Evolutionary conservation across 1,140 invertebrate genomes (phyloP), one percentile per base, ranked within the genome.

Genomic region (Formica exsecta): DNA sequence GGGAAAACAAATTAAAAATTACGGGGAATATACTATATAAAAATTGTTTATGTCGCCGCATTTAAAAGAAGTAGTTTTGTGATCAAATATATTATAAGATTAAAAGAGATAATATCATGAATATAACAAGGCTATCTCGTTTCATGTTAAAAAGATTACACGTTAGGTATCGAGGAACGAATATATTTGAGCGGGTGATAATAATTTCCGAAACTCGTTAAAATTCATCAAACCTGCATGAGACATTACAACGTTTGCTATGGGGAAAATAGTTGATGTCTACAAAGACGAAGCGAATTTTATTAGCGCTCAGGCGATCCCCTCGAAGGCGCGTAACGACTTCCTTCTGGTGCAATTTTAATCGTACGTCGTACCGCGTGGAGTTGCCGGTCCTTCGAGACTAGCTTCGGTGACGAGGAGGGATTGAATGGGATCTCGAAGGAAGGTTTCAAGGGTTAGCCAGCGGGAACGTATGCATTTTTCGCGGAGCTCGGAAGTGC

Each of bases 401-500:
- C 73, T 54, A 66, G 36, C 38, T 48, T 51, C 48, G 80, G 74
- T 76, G 86, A 87, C 75, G 73, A 88, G 83, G 88, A 90, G 81
- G 77, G 84, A 83, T 75, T 80, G 59, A 80, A 36, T 68, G 77
- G 83, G 88, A 83, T 90, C 68, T 77, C 75, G 85, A 54, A 91
- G 84, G 68, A 84, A 76, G 64, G 66, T 70, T 88, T 83, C 61
- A 59, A 75, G 87, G 64, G 85, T 76, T 87, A 89, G 85, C 86
- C 80, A 73, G 62, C 71, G 77, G 86, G 75, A 90, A 83, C 89
- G 89, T 89, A 92, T 92, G 91, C 91, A 92, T 93, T 93, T 93
- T 90, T 92, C 89, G 91, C 86, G 88, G 87, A 92, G 86, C 92
- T 91, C 91, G 92, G 91, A 93, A 93, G 93, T 92, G 89, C 92